Conservation (phyloP, 2,797 vertebrate genomes). For the Emydoidea blandingii region DNA sequence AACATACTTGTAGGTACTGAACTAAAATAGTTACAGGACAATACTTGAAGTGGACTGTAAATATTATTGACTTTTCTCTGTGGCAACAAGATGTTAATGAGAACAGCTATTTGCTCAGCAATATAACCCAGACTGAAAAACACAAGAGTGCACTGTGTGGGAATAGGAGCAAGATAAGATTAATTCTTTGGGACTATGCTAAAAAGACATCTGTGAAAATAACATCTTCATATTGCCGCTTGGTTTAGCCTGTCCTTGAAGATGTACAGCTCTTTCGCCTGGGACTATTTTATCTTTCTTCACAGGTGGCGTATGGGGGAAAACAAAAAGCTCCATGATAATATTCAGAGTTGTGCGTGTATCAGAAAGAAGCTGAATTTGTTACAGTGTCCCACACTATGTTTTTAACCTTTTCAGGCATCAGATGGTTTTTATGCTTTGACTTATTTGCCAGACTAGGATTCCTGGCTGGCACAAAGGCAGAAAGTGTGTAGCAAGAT, state of each 20-base stretch:
- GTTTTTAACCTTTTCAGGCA: constrained; percentile 44
- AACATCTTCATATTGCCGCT: background rate
- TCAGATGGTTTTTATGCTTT: constrained; percentile 39
- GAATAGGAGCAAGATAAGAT: constrained; percentile 61
- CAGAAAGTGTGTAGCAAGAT: background rate
- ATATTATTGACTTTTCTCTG: constrained; percentile 2
- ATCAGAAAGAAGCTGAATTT: constrained; percentile 19
- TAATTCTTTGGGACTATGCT: constrained; percentile 52
- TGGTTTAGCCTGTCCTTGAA: constrained; percentile 68
- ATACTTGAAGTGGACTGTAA: constrained; percentile 23
- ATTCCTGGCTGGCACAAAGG: background rate
- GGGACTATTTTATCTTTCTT: constrained; percentile 59
- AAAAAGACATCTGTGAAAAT: constrained; percentile 51
- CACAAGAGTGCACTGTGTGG: constrained; percentile 55
- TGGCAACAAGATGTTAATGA: background rate
- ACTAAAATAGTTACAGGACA: too few relatives aligned
- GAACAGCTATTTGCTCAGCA: constrained; percentile 22
- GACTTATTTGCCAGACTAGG: constrained; percentile 37
- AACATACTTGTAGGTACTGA: background rate
- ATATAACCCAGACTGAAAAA: background rate
- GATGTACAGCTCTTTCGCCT: constrained; percentile 23
- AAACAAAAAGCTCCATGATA: constrained; percentile 30
- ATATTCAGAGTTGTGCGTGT: constrained; percentile 17
- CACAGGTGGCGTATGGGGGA: constrained; percentile 25
- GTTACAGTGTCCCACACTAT: constrained; percentile 1